A percentile compares a stretch with the other conserved stretches of the same genome.
phyloP scores from a whole-genome alignment of 2,888 invertebrate species.

The Aquatica leii region DNA sequence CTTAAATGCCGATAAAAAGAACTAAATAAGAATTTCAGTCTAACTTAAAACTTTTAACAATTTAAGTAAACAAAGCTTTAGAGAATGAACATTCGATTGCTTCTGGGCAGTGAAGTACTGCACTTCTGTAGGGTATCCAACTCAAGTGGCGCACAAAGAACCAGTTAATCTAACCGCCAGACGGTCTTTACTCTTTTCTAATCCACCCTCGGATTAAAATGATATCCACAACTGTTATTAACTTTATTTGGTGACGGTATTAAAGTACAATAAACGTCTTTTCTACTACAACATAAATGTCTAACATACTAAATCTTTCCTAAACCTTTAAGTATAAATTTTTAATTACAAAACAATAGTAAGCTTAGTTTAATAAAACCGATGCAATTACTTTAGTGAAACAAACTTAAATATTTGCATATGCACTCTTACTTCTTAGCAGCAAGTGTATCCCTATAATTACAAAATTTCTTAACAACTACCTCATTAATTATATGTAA shows the following conservation, averaged over 20 bases:
- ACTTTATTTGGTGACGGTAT: conserved; percentile 33
- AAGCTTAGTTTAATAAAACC: no score
- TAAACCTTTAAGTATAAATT: background rate
- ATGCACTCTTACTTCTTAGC: no score
- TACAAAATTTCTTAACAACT: no score
- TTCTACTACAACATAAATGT: conserved; percentile 4
- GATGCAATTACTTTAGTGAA: no score
- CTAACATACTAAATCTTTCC: background rate
- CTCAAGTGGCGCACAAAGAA: conserved; percentile 26
- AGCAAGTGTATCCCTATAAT: no score
- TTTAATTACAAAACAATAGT: no score
- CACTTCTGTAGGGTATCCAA: conserved; percentile 16
- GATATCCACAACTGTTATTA: conserved; percentile 38
- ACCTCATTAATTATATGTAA: no score
- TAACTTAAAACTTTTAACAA: conserved; percentile 17
- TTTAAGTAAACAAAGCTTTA: conserved; percentile 23
- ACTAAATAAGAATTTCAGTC: background rate
- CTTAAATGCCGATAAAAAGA: background rate
- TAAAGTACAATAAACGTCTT: conserved; percentile 31
- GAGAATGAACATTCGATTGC: conserved; percentile 22
- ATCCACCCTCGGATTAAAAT: conserved; percentile 36
- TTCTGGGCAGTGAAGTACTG: conserved; percentile 24
- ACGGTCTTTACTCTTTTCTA: conserved; percentile 35
- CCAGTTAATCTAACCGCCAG: conserved; percentile 37
- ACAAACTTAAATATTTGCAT: no score